Conservation (phyloP, 2,113 vertebrate species). For the Amphilophus citrinellus region DNA sequence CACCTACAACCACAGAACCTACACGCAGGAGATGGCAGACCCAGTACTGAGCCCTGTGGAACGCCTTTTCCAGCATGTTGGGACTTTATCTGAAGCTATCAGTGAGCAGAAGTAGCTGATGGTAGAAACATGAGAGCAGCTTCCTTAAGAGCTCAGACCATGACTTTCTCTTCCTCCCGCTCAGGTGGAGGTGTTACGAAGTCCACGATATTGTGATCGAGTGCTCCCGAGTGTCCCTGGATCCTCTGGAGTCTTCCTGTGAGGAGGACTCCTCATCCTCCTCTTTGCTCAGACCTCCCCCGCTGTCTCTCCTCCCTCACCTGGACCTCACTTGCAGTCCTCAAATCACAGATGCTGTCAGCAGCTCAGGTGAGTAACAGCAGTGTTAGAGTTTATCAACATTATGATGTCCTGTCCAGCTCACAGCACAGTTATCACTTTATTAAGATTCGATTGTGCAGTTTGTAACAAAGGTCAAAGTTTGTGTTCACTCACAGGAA, state of each 20-base stretch:
- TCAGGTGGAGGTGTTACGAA: conserved; percentile 95
- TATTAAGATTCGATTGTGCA: not conserved
- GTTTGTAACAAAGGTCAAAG: not conserved
- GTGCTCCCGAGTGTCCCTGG: conserved; percentile 97
- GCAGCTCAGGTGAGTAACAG: conserved; percentile 72
- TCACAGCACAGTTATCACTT: too few species aligned
- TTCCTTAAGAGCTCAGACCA: not conserved
- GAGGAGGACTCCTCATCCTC: conserved; percentile 86
- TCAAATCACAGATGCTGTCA: conserved; percentile 71
- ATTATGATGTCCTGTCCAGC: not conserved
- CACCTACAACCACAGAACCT: not conserved
- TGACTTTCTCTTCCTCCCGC: not conserved
- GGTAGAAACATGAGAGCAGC: not conserved
- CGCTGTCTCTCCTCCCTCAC: conserved; percentile 49
- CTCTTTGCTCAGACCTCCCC: conserved; percentile 59
- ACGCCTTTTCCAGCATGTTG: not conserved
- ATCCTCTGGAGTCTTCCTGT: conserved; percentile 92
- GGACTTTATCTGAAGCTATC: not conserved
- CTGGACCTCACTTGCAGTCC: conserved; percentile 76
- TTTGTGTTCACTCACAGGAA: conserved; percentile 23
- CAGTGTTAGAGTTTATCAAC: not conserved
- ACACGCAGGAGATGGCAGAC: not conserved
- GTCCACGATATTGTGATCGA: conserved; percentile 97
- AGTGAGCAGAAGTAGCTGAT: not conserved
- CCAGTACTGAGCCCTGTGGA: not conserved